Percentiles rank a stretch among this genome's conserved stretches.
Conservation (phyloP, 2,888 invertebrate species). For the Vannuccia rotundouncinata region DNA sequence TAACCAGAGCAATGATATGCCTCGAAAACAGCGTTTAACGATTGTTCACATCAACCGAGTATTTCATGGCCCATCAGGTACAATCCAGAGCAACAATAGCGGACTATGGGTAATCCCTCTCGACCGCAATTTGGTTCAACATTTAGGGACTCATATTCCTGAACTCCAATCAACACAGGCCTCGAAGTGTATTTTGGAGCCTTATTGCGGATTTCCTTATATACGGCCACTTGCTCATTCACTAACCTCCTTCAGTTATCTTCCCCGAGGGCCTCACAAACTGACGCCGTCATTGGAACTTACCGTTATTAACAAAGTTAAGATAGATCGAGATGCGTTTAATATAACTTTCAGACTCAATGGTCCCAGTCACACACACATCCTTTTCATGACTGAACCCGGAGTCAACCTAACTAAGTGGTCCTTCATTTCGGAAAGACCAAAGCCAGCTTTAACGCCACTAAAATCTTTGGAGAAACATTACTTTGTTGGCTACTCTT, state of each 20-base stretch:
- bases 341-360: not conserved
- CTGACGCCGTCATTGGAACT: not conserved
- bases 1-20: slow-evolving; percentile 13
- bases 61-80: slow-evolving; percentile 14
- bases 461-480: not conserved
- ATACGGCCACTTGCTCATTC: not conserved
- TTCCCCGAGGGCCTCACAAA: not conserved
- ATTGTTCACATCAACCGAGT: slow-evolving; percentile 32
- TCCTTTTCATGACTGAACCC: not conserved
- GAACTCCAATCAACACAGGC: not conserved
- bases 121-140: slow-evolving; percentile 24
- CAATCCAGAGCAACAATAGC: not conserved
- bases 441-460: not conserved
- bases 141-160: not conserved
- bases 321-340: not conserved
- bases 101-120: slow-evolving; percentile 31
- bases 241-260: not conserved
- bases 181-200: not conserved
- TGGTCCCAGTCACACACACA: not conserved
- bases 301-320: not conserved
- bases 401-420: not conserved
- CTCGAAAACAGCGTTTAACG: slow-evolving; percentile 29
- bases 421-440: not conserved
- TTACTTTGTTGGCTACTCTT: slow-evolving; percentile 24
- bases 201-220: slow-evolving; percentile 3